These are phyloP conservation scores for Epinotia ramella DNA, from an alignment of 2,888 invertebrate species.

Conservation along the genomic window DNA sequence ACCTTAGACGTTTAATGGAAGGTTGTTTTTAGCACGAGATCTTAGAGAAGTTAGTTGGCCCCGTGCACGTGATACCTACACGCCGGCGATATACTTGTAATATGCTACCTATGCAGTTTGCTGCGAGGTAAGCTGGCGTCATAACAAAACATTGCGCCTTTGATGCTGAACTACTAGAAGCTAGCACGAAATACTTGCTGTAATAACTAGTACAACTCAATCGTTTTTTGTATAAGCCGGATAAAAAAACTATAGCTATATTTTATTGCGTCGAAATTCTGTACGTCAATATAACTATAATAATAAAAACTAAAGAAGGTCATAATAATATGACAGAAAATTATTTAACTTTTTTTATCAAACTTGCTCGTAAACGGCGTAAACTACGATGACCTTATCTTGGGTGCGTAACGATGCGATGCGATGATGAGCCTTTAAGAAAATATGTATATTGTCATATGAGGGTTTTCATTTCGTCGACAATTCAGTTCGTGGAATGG, in stretches of 20 bases:
- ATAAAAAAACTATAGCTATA: too few relatives aligned
- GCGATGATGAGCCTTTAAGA: too few relatives aligned
- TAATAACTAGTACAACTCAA: not conserved
- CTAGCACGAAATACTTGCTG: not conserved
- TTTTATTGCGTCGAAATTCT: too few relatives aligned
- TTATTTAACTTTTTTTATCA: too few relatives aligned
- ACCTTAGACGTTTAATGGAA: not conserved
- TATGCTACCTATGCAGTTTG: not conserved
- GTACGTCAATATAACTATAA: not conserved
- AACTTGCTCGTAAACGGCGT: too few relatives aligned
- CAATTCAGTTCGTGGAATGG: too few relatives aligned
- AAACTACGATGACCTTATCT: too few relatives aligned
- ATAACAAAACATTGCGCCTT: not conserved
- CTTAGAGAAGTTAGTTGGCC: not conserved
- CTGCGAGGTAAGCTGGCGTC: conserved; percentile 13
- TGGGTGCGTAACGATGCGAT: too few relatives aligned
- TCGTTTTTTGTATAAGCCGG: not conserved
- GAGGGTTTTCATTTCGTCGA: too few relatives aligned
- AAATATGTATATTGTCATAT: too few relatives aligned
- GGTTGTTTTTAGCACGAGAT: conserved; percentile 1
- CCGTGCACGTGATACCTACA: conserved; percentile 18
- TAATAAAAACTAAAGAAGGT: not conserved
- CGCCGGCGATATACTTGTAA: not conserved
- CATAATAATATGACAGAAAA: too few relatives aligned
- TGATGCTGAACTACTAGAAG: not conserved